Conservation (phyloP, 92 coral and sea anemone species). For the Umimayanthus chanpuru region DNA sequence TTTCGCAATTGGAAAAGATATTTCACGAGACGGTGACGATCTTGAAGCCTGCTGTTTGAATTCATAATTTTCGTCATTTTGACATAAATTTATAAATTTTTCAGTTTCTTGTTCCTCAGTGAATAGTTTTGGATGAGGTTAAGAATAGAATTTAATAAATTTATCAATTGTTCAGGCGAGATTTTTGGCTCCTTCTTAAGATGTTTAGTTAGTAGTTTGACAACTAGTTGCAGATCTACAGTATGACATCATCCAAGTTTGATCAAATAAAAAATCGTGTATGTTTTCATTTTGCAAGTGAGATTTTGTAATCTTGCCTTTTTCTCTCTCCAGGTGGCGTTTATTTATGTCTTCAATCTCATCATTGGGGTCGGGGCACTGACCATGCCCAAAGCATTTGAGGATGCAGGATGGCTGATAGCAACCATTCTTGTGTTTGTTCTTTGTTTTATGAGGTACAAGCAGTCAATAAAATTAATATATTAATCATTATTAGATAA, state of each 20-base stretch:
- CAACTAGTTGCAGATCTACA: neutral
- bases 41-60: neutral
- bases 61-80: no score
- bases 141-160: neutral
- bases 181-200: neutral
- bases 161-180: no score
- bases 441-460: constrained; percentile 87
- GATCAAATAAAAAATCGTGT: neutral
- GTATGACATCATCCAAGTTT: neutral
- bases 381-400: constrained; percentile 95
- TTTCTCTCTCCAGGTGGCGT: constrained; percentile 72
- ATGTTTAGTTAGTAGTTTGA: no score
- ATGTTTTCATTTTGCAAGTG: neutral
- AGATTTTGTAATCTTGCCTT: neutral
- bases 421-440: constrained; percentile 66
- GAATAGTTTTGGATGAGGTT: neutral
- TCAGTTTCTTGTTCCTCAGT: neutral
- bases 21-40: no score
- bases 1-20: neutral
- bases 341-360: constrained; percentile 87
- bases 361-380: constrained; percentile 95
- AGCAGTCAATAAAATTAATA: no score
- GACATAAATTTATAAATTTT: no score
- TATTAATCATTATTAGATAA: no score
- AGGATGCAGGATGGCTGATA: constrained; percentile 90